A percentile compares a stretch with the other conserved stretches of the same genome.
These are phyloP conservation scores for Galagoides demidoff DNA, from an alignment of 2,797 vertebrate species.

Conservation along the genomic window DNA sequence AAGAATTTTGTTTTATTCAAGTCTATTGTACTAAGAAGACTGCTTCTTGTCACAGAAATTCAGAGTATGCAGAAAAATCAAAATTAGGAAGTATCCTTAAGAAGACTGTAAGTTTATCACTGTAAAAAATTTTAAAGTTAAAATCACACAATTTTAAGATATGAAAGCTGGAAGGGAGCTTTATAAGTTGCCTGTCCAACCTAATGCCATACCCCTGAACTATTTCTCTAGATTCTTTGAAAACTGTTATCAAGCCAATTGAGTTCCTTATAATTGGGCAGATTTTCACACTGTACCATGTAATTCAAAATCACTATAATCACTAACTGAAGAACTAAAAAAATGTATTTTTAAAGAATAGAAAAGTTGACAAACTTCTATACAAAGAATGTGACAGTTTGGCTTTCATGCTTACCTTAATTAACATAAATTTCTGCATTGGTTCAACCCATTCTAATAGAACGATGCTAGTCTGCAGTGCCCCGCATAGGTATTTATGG, in stretches of 20 bases:
- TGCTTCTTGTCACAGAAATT: neutral
- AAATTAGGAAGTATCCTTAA: neutral
- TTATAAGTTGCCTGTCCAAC: neutral
- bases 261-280: neutral
- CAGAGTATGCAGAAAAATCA: neutral
- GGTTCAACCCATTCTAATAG: slow-evolving; percentile 97
- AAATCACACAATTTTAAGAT: neutral
- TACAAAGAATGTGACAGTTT: neutral
- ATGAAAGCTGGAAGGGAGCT: neutral
- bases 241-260: neutral
- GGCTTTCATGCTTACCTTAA: slow-evolving; percentile 90
- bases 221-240: neutral
- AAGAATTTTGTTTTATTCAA: neutral
- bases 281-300: neutral
- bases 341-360: slow-evolving; percentile 16
- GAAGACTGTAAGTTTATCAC: slow-evolving; percentile 4
- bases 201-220: neutral
- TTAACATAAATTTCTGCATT: slow-evolving; percentile 98
- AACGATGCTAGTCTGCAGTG: slow-evolving; percentile 96
- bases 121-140: neutral
- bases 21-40: neutral
- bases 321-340: neutral
- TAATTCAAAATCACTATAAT: neutral
- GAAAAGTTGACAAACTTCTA: slow-evolving; percentile 16
- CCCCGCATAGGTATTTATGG: slow-evolving; percentile 96